Evolutionary conservation across 2,888 invertebrate species (phyloP).

Genomic region (Acrobasis consociella): DNA sequence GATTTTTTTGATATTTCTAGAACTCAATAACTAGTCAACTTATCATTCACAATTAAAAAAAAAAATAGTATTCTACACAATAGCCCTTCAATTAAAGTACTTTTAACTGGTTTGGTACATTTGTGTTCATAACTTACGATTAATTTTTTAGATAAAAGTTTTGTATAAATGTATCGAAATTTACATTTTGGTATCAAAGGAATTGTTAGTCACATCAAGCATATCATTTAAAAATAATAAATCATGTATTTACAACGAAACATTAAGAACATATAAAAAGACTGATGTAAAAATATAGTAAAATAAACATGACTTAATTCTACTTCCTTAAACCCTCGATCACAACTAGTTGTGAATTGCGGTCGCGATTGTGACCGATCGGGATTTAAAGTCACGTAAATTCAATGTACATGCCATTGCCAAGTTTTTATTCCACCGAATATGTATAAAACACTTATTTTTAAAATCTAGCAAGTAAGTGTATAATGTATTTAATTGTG

Average conservation of each 20-base stretch:
- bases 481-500: background rate
- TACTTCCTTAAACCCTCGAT: background rate
- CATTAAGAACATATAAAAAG: background rate
- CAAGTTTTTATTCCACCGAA: conserved; percentile 13
- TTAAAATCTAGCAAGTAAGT: background rate
- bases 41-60: background rate
- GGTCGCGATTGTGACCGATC: no score
- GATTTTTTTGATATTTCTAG: background rate
- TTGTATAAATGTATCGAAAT: no score
- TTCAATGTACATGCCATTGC: background rate
- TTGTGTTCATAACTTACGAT: no score
- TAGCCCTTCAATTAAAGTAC: no score
- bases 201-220: no score
- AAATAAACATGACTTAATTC: background rate
- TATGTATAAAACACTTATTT: background rate
- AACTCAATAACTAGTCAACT: conserved; percentile 7
- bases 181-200: no score
- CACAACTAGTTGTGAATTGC: no score
- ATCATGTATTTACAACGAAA: background rate
- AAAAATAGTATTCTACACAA: no score
- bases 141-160: no score
- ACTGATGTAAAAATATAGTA: background rate
- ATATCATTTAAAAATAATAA: background rate
- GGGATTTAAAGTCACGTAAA: background rate
- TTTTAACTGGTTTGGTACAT: no score